Base-by-base conservation (phyloP, 1,140 invertebrate species). In the Elymnias hypermnestra region DNA sequence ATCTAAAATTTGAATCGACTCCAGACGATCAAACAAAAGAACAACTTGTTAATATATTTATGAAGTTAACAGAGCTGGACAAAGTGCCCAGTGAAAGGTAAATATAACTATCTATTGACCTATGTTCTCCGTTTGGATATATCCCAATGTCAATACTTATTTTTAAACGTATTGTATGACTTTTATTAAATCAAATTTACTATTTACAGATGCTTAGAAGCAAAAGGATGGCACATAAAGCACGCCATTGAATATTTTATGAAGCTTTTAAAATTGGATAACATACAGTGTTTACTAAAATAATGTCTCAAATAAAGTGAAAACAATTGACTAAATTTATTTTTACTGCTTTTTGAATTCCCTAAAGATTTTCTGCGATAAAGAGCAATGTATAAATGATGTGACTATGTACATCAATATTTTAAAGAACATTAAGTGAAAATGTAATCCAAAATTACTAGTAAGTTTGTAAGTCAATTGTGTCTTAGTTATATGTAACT, bases 161-260 rank as follows among this genome's bases (percentile, higher is more conserved):
- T n/a, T n/a, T n/a, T n/a, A 22, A 22, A 22, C 5, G 1, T 22
- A 6, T 6, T 2, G 8, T 22, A 22, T 14, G 14, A 12, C 17
- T 18, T 38, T 37, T n/a, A 38, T 12, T 12, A 22, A n/a, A n/a
- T n/a, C n/a, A n/a, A n/a, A n/a, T n/a, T n/a, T n/a, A n/a, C n/a
- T n/a, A n/a, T n/a, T n/a, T n/a, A n/a, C 67, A 83, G 76, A 33
- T 75, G 68, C 28, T 58, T 83, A 12, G 62, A 65, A 42, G 29
- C 40, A 36, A 77, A 76, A 18, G 47, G 65, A 23, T 83, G 79
- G 79, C 61, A 83, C 41, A 56, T 81, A 5, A 62, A 61, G 40
- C 22, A 58, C 18, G 75, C 76, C 18, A 39, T 83, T 1, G 67
- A 79, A 5, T 62, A 73, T 45, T 81, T 74, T 46, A 54, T 57